Evolutionary conservation across 1,140 invertebrate species (phyloP).

Genomic region (Rhopalosiphum padi): DNA sequence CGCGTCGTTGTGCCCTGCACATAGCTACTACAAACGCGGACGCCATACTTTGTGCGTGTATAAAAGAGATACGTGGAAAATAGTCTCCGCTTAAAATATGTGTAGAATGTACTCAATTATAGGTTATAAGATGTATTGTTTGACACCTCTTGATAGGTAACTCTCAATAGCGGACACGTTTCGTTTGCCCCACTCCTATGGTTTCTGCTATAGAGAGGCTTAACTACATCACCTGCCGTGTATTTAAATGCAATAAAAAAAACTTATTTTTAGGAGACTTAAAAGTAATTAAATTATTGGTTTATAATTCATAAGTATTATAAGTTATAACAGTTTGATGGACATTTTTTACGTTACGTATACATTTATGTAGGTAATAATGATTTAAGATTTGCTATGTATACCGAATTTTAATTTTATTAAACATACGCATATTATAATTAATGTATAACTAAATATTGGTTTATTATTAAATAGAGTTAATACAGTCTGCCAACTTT

Average conservation of each 20-base stretch:
- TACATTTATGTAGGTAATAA: background rate
- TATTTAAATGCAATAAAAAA: background rate
- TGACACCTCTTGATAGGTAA: background rate
- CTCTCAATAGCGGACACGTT: background rate
- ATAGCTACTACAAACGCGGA: background rate
- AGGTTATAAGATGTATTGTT: background rate
- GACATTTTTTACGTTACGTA: too few species aligned
- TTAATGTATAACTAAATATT: background rate
- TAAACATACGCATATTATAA: background rate
- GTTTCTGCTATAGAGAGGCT: background rate
- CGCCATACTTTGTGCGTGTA: background rate
- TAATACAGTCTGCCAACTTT: background rate
- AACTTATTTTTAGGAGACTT: background rate
- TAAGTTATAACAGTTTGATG: background rate
- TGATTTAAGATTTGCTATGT: background rate
- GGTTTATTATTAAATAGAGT: background rate
- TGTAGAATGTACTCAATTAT: background rate
- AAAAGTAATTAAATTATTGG: background rate
- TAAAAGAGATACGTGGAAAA: background rate
- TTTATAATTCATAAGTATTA: background rate
- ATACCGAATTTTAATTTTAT: background rate
- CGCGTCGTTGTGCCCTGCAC: background rate
- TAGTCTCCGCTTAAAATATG: background rate
- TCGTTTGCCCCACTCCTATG: too few species aligned
- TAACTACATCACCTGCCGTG: background rate